phyloP scores from a whole-genome alignment of 1,140 invertebrate genomes.

The Drosophila leontia region DNA sequence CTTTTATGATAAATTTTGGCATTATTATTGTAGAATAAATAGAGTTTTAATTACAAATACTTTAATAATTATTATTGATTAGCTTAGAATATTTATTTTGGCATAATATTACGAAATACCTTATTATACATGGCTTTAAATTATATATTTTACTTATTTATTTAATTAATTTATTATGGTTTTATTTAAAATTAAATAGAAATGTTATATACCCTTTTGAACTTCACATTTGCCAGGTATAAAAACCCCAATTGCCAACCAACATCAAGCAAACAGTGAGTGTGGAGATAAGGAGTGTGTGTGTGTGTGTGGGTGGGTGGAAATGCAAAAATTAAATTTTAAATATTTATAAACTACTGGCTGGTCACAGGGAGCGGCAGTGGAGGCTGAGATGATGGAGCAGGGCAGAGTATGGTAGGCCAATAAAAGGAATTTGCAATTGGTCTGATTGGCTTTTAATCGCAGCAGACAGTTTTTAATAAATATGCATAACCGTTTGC shows the following conservation, averaged over 20 bases:
- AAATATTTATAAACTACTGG: constrained; percentile 76
- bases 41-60: too few relatives aligned
- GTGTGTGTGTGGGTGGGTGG: constrained; percentile 31
- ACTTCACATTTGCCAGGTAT: neutral
- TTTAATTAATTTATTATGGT: neutral
- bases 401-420: constrained; percentile 30
- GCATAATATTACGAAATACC: neutral
- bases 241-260: constrained; percentile 37
- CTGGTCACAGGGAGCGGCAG: neutral
- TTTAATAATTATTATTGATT: too few relatives aligned
- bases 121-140: neutral
- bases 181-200: constrained; percentile 13
- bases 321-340: constrained; percentile 80
- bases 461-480: constrained; percentile 82
- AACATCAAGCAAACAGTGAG: constrained; percentile 47
- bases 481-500: constrained; percentile 78
- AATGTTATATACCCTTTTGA: neutral
- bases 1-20: too few relatives aligned
- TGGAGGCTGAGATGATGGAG: constrained; percentile 1
- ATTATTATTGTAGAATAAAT: too few relatives aligned
- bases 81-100: neutral
- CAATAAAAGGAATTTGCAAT: constrained; percentile 83
- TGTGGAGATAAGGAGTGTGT: constrained; percentile 12
- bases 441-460: constrained; percentile 82
- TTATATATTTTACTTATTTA: neutral